phyloP scores from a whole-genome alignment of 2,797 vertebrate species.

The Myoxocephalus aenaeus region DNA sequence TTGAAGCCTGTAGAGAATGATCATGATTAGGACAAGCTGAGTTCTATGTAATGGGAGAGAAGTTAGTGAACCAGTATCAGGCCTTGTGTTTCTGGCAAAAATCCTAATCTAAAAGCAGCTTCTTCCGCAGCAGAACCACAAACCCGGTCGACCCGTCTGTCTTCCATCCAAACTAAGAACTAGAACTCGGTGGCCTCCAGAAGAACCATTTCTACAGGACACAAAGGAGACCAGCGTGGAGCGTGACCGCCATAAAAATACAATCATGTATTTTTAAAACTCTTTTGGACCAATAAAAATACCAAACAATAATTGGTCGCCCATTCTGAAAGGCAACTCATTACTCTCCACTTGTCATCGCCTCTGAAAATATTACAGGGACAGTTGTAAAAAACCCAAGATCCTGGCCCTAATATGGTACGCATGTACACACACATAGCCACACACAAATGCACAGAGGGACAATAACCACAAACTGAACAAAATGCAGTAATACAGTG shows the following conservation, averaged over 20 bases:
- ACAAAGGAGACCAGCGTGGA: conserved; percentile 67
- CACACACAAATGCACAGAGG: conserved; percentile 41
- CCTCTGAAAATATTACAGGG: conserved; percentile 75
- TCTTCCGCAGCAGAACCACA: conserved; percentile 77
- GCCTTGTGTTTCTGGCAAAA: conserved; percentile 56
- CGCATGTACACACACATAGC: conserved; percentile 15
- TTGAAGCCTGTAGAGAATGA: conserved; percentile 35
- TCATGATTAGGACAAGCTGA: conserved; percentile 58
- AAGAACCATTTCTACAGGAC: conserved; percentile 70
- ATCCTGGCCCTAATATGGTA: conserved; percentile 40
- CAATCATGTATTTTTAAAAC: conserved; percentile 76
- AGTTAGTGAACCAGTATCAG: conserved; percentile 58
- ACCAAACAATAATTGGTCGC: conserved; percentile 72
- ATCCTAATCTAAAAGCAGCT: conserved; percentile 66
- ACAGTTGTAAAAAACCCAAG: conserved; percentile 68
- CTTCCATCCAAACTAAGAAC: conserved; percentile 70
- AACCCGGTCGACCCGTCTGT: conserved; percentile 75
- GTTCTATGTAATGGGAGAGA: conserved; percentile 53
- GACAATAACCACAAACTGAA: conserved; percentile 62
- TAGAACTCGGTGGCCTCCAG: conserved; percentile 68
- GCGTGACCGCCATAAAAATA: conserved; percentile 74
- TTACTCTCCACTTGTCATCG: conserved; percentile 74
- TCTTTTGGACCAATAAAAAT: conserved; percentile 79
- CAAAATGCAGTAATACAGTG: conserved; percentile 59
- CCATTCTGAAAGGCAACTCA: conserved; percentile 55